Evolutionary conservation across 2,113 vertebrate species (phyloP), one percentile per base, ranked within the genome.

Genomic region (Myiagra hebetior): DNA sequence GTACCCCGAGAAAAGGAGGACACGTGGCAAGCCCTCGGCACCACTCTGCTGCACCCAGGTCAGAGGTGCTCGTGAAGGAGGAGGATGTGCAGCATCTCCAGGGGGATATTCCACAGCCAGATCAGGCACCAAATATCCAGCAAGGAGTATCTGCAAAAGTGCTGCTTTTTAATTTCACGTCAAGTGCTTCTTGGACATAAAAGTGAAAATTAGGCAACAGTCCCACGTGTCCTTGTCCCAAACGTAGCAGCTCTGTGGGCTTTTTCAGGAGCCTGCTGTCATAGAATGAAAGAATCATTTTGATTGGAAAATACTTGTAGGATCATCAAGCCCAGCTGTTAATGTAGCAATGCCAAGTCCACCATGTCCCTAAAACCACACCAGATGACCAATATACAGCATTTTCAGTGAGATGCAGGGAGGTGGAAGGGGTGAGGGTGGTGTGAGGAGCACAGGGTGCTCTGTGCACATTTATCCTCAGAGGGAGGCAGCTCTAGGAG

Each of bases 241-340:
- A 3, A 23, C 17, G 65, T 22, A 18, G 16, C 0, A 0, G 41
- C 24, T 64, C 18, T 3, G 0, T 37, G 49, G 18, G 47, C 7
- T 69, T 50, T 85, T 85, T 49, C 60, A 69, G 42, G 68, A 62
- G 63, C 10, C 41, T 75, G 39, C 74, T 68, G 47, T 37, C 41
- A 21, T 3, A 13, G 82, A 49, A 49, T 37, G 55, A 56, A 44
- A 56, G 41, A 91, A 50, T n/a, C 16, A 13, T 56, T 75, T 44
- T 62, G 47, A 31, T n/a, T 78, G 31, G 53, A 63, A 63, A 77
- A 18, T 17, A 17, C 31, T 35, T 44, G 8, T 30, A 28, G 37
- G 49, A 44, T 44, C 41, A 50, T 75, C 31, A 44, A 49, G 27
- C 55, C 62, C 8, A 28, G 0, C 47, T 62, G 27, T 56, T 49